Conservation (phyloP, 92 coral and sea anemone genomes). For the Metridium senile region DNA sequence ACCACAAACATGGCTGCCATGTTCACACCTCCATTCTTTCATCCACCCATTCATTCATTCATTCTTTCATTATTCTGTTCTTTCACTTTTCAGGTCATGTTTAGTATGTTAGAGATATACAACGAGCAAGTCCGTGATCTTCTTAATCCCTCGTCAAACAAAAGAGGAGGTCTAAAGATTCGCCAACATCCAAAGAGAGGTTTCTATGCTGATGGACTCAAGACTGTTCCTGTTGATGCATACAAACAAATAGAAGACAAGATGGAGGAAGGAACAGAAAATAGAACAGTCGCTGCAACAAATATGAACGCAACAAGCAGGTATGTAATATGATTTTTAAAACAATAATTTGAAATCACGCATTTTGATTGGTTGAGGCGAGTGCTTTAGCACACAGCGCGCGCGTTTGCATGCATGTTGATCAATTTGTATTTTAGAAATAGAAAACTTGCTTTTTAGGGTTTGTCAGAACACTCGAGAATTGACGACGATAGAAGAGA, state of each 20-base stretch:
- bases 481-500: too few relatives aligned
- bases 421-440: too few relatives aligned
- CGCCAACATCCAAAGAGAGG: slow-evolving; percentile 98
- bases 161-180: slow-evolving; percentile 82
- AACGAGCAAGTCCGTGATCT: slow-evolving; percentile 96
- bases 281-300: slow-evolving; percentile 94
- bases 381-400: too few relatives aligned
- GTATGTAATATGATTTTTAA: too few relatives aligned
- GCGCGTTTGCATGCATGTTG: too few relatives aligned
- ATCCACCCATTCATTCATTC: neutral
- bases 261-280: slow-evolving; percentile 94
- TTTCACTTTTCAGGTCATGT: slow-evolving; percentile 57
- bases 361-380: too few relatives aligned
- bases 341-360: too few relatives aligned
- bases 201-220: slow-evolving; percentile 87
- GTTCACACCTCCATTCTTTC: too few relatives aligned
- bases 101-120: slow-evolving; percentile 96
- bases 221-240: slow-evolving; percentile 67
- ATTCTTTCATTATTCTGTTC: neutral
- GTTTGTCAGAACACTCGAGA: too few relatives aligned
- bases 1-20: too few relatives aligned
- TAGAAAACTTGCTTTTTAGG: too few relatives aligned
- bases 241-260: slow-evolving; percentile 81
- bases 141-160: slow-evolving; percentile 74
- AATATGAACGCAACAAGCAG: slow-evolving; percentile 99